Evolutionary conservation across 2,888 invertebrate species (phyloP), one percentile per base, ranked within the genome.

Genomic region (Coleophora deauratella): DNA sequence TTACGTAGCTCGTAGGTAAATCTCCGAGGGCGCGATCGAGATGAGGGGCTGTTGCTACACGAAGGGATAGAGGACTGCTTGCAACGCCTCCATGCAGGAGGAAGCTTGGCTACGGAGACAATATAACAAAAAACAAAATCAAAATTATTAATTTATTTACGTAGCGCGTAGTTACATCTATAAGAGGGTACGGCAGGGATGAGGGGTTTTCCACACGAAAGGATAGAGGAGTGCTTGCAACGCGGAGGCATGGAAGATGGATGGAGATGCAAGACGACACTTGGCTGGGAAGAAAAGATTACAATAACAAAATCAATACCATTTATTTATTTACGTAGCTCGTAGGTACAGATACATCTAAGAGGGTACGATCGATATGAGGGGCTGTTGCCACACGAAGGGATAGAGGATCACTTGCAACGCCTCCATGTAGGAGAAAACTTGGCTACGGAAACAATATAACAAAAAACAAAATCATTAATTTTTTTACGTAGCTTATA

Each of bases 41-140:
- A 95, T 91, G 11, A 94, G 88, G 0, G 93, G 92, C 60, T 95
- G 94, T 41, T 93, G 94, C 95, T 95, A 95, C 31, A 89, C 88
- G 71, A 95, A 93, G 7, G 95, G 95, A 71, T 93, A 94, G 4
- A 95, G 77, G 27, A 93, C 86, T 27, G 90, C 88, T 50, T 92
- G 91, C 1, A 95, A 71, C 0, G 92, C 93, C 61, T 94, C 91
- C 40, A 95, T 88, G 55, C 93, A 93, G 0, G 91, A 88, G 0
- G 93, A 93, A 8, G 94, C 80, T 44, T 88, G 87, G 57, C 92
- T 91, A 72, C 33, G 48, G 31, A 9, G 31, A 31, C 2, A n/a
- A n/a, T 34, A 35, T 33, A 35, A 41, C 11, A 52, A 10, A 40
- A 40, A 36, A 35, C n/a, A n/a, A n/a, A n/a, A n/a, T n/a, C n/a